phyloP scores from a whole-genome alignment of 2,888 invertebrate species.

The Ormyrus labotus region DNA sequence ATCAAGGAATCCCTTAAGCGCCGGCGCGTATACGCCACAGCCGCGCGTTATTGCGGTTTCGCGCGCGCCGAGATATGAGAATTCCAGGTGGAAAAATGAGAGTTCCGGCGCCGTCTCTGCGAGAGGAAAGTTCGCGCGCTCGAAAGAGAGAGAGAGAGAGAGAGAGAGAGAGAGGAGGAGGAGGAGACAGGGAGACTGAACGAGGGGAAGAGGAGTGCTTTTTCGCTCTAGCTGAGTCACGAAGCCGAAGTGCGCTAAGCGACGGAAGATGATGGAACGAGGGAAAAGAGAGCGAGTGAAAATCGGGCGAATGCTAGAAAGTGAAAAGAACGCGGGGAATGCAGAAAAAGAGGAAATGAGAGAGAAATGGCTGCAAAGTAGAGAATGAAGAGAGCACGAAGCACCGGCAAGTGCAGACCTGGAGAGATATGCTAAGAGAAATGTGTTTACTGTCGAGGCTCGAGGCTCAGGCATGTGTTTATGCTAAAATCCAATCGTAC shows the following conservation, averaged over 20 bases:
- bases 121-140: conserved; percentile 4
- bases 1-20: conserved; percentile 27
- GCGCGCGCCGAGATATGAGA: conserved; percentile 24
- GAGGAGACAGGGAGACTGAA: background rate
- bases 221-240: conserved; percentile 16
- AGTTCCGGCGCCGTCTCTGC: background rate
- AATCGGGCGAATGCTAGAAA: background rate
- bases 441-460: conserved; percentile 19
- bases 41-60: conserved; percentile 24
- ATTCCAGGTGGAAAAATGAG: conserved; percentile 50
- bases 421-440: conserved; percentile 14
- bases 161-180: no score
- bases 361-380: conserved; percentile 17
- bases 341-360: conserved; percentile 23
- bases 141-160: no score
- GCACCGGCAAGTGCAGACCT: background rate
- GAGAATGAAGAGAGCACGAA: conserved; percentile 31
- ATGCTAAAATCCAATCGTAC: conserved; percentile 21
- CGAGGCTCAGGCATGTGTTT: background rate
- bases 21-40: no score
- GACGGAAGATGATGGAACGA: background rate
- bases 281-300: background rate
- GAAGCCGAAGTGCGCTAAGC: background rate
- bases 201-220: conserved; percentile 18
- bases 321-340: conserved; percentile 27